Conservation (phyloP, 2,888 invertebrate genomes). For the Metalampra italica region DNA sequence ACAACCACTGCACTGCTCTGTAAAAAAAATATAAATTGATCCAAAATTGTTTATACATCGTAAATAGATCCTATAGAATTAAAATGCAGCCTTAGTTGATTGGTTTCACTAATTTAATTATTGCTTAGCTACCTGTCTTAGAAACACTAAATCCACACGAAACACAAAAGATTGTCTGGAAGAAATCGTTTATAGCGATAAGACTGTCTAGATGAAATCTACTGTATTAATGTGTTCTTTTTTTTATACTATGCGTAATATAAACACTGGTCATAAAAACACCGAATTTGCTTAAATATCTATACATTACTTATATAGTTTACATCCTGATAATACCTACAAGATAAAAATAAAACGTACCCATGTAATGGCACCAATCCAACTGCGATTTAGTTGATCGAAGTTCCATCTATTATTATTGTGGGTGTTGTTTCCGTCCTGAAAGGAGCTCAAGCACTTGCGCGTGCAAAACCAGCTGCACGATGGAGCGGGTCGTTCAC, state of each 20-base stretch:
- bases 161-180: too few relatives aligned
- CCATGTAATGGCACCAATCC: constrained; percentile 77
- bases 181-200: too few relatives aligned
- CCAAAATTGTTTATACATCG: too few relatives aligned
- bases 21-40: constrained; percentile 25
- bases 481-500: constrained; percentile 25
- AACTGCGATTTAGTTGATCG: constrained; percentile 58
- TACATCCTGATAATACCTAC: background rate
- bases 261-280: background rate
- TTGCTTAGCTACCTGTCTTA: too few relatives aligned
- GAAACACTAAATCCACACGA: too few relatives aligned
- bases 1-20: constrained; percentile 80
- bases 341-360: constrained; percentile 37
- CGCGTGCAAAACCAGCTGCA: constrained; percentile 47
- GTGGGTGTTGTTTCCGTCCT: constrained; percentile 49
- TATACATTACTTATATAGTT: background rate
- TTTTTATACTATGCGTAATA: too few relatives aligned
- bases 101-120: too few relatives aligned
- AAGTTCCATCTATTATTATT: constrained; percentile 64
- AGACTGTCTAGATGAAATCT: too few relatives aligned
- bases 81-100: too few relatives aligned
- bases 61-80: too few relatives aligned
- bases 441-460: constrained; percentile 40
- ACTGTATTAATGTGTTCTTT: too few relatives aligned
- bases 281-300: background rate